Conservation (phyloP, 2,888 invertebrate species). For the Eilema caniola region DNA sequence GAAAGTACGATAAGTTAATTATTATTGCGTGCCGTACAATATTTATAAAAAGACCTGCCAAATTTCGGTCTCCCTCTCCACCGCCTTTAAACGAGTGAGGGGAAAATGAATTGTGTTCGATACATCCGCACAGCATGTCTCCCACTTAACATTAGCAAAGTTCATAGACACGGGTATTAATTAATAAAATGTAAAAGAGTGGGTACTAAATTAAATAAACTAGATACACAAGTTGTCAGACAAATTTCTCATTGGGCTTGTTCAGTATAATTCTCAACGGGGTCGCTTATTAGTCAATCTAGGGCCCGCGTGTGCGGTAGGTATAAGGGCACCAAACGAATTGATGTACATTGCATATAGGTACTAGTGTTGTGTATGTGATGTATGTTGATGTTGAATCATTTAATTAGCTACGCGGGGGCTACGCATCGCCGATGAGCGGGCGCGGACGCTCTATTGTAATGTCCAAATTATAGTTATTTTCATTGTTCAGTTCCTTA, state of each 20-base stretch:
- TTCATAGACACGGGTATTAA: conserved; percentile 45
- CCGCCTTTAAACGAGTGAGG: conserved; percentile 27
- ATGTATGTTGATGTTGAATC: conserved; percentile 52
- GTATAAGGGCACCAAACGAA: conserved; percentile 42
- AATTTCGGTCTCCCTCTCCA: conserved; percentile 12
- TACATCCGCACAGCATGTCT: conserved; percentile 50
- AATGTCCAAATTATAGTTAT: conserved; percentile 46
- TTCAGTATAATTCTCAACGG: conserved; percentile 47
- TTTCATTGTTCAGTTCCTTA: conserved; percentile 48
- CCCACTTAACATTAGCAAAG: conserved; percentile 31
- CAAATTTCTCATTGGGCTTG: conserved; percentile 52
- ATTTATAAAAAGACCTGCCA: conserved; percentile 21
- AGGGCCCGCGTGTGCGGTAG: conserved; percentile 55
- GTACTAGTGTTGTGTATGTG: conserved; percentile 26
- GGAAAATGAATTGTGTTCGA: conserved; percentile 43
- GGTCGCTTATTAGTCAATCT: conserved; percentile 70
- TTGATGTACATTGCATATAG: conserved; percentile 40
- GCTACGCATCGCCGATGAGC: conserved; percentile 40
- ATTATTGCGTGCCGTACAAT: conserved; percentile 29
- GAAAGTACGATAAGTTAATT: conserved; percentile 19
- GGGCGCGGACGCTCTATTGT: conserved; percentile 48
- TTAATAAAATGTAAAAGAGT: conserved; percentile 52
- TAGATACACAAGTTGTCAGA: conserved; percentile 49
- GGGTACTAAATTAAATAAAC: conserved; percentile 45
- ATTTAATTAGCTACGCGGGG: conserved; percentile 59